Evolutionary conservation across 2,888 invertebrate species (phyloP), one percentile per base, ranked within the genome.

Genomic region (Ochlodes sylvanus): DNA sequence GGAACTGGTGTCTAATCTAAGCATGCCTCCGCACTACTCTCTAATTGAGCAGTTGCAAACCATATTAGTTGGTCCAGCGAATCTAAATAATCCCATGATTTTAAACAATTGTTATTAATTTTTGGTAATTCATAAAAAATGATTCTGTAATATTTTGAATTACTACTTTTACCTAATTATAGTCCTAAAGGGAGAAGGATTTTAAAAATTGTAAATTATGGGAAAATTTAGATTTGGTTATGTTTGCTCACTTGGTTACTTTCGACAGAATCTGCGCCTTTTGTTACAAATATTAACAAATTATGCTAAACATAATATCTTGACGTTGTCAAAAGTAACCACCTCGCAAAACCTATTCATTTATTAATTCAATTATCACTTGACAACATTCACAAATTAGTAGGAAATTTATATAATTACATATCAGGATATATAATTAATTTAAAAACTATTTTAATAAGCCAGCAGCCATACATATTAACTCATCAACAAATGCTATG

Each of bases 11-110:
- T 32, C 27, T 27, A 32, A 9, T 47, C 69, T 69, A 69, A 56
- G 64, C 69, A 69, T 69, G 69, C 69, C 56, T 58, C 58, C 69
- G 63, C 17, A 52, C 62, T 65, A 58, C 57, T 56, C 60, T 42
- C 38, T 52, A 62, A 62, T 10, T 65, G 69, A 57, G 55, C 62
- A 65, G 42, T 65, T 64, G 58, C 65, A 58, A 64, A 64, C 21
- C 44, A 57, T 32, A 32, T 57, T 41, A 17, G 57, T 65, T 52
- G 50, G n/a, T 38, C 12, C 27, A 50, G 32, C 50, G 34, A 27
- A 9, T 65, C 58, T 14, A 50, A 65, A 58, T 15, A 17, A 38
- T 65, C 50, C 50, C 58, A 52, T 63, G 54, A 57, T 56, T 68
- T 57, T 58, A 17, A n/a, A 10, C 10, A 38, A 47, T n/a, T 10